phyloP scores from a whole-genome alignment of 2,113 vertebrate genomes.

The Oryzias javanicus region DNA sequence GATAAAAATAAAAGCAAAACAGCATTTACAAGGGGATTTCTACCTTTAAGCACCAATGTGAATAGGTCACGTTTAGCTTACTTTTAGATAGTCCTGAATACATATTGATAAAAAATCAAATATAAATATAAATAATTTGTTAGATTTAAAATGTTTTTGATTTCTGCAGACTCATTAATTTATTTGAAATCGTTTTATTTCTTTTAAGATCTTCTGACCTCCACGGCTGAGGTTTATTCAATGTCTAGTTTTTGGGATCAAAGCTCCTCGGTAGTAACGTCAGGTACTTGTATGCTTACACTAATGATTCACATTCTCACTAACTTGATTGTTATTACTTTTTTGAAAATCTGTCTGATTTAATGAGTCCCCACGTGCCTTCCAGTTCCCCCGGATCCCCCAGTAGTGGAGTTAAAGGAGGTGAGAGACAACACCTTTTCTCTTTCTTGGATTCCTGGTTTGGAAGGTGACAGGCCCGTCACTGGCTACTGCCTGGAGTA shows the following conservation, averaged over 20 bases:
- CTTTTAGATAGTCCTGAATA: too few species aligned
- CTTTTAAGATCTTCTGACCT: constrained; percentile 8
- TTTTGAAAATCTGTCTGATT: too few species aligned
- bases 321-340: too few species aligned
- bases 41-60: too few species aligned
- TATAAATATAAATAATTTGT: too few species aligned
- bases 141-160: too few species aligned
- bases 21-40: too few species aligned
- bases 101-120: too few species aligned
- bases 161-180: too few species aligned
- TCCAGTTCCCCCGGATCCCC: constrained; percentile 47
- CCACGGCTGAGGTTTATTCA: constrained; percentile 1
- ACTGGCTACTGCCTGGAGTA: constrained; percentile 59
- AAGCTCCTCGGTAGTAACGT: constrained; percentile 2
- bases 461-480: constrained; percentile 47
- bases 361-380: neutral
- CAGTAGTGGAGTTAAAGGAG: constrained; percentile 45
- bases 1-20: too few species aligned
- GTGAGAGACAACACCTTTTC: constrained; percentile 41
- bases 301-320: neutral
- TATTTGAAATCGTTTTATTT: neutral
- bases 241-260: constrained; percentile 25
- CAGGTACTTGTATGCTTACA: constrained; percentile 26
- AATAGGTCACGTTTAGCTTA: too few species aligned
- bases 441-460: constrained; percentile 56